Base-by-base conservation (phyloP, 2,113 vertebrate species). In the Enhydra lutris region DNA sequence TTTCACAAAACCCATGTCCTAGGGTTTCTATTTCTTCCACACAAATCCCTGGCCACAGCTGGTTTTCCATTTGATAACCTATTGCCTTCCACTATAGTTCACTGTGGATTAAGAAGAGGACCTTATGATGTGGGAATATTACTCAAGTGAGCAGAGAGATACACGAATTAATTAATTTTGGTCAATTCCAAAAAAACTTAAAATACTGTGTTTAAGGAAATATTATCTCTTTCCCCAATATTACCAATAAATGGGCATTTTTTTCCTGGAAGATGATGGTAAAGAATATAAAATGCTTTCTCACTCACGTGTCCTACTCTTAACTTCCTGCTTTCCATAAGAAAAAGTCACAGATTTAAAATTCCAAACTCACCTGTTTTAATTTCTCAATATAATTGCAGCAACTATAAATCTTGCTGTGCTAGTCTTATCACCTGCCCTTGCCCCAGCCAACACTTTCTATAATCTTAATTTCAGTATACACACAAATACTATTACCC, bases 301-400 rank as follows among this genome's bases (percentile, higher is more conserved):
- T 80, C 12, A 86, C 23, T 91, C 21, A 36, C 29, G n/a, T 85
- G 18, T 82, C 23, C 86, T 95, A 78, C 17, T 73, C 8, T 7
- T 94, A 91, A 17, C 7, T 95, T 31, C 59, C 36, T 84, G 45
- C 63, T 81, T 69, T 94, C 45, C 34, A 73, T 57, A 71, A 86
- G 36, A 90, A 97, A 78, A 63, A 79, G 29, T 31, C 42, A 47
- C n/a, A 97, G 6, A 94, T 89, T 96, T 91, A 95, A 97, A 97
- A 95, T 95, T 55, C 52, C 7, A 95, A 91, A 81, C 47, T 80
- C 80, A 81, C 34, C 76, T 52, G 31, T 85, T 92, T 80, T 93
- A 86, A 55, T 86, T 14, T 59, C 52, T 80, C 42, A 81, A 9
- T 93, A 42, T 91, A 84, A 88, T 84, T 94, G 42, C 29, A 80